These are phyloP conservation scores for Cinara cedri DNA, from an alignment of 2,888 invertebrate genomes.

Conservation along the genomic window DNA sequence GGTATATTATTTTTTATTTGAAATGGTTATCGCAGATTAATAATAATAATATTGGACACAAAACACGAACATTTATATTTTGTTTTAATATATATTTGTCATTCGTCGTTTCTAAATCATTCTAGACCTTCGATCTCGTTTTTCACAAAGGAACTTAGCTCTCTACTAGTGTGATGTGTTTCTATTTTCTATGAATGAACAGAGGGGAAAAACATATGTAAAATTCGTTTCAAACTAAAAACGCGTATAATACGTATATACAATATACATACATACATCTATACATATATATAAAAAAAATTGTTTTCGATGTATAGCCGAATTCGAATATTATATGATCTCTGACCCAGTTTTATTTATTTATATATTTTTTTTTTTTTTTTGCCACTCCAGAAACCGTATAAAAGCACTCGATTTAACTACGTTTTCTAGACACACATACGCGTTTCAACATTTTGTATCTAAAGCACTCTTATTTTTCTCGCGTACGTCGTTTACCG, in stretches of 20 bases:
- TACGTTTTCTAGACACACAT: not conserved
- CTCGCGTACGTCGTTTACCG: not conserved
- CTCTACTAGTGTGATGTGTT: not conserved
- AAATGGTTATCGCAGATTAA: not conserved
- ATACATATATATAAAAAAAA: not conserved
- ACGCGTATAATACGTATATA: too few relatives aligned
- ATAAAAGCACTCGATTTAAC: conserved; percentile 20
- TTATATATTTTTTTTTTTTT: too few relatives aligned
- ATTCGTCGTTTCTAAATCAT: not conserved
- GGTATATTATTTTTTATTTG: too few relatives aligned
- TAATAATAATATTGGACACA: too few relatives aligned
- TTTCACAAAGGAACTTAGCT: not conserved
- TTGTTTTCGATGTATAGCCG: not conserved
- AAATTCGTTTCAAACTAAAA: not conserved
- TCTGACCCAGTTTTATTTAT: conserved; percentile 28
- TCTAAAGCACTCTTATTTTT: not conserved
- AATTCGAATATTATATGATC: not conserved
- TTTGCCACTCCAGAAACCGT: not conserved
- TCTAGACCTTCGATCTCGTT: not conserved
- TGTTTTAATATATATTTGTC: too few relatives aligned
- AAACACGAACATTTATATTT: not conserved
- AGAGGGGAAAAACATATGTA: not conserved
- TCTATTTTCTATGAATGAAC: not conserved
- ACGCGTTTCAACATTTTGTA: not conserved
- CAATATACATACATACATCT: not conserved